phyloP scores from a whole-genome alignment of 2,888 invertebrate genomes.

The Apodemia hepburni region DNA sequence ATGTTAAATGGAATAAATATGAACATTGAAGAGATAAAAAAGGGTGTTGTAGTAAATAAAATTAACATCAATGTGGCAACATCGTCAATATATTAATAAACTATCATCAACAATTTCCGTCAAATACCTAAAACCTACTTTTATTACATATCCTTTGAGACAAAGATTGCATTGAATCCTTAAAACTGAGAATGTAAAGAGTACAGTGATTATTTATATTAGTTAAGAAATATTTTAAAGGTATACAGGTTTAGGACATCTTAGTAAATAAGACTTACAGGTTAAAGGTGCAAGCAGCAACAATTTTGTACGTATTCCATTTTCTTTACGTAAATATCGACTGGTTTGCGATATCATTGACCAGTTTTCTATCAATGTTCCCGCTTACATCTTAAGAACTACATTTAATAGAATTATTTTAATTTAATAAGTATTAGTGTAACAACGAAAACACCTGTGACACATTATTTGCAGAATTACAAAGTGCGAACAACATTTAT shows the following conservation, averaged over 20 bases:
- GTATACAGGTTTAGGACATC: constrained; percentile 61
- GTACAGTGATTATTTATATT: constrained; percentile 61
- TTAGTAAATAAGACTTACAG: constrained; percentile 51
- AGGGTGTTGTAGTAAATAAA: constrained; percentile 64
- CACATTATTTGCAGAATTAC: constrained; percentile 56
- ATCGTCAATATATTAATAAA: constrained; percentile 71
- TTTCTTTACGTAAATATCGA: not conserved
- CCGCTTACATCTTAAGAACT: constrained; percentile 57
- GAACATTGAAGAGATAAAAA: constrained; percentile 44
- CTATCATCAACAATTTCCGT: constrained; percentile 37
- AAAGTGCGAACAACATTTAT: constrained; percentile 59
- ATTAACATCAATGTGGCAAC: constrained; percentile 68
- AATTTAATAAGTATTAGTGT: constrained; percentile 47
- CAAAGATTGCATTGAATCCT: constrained; percentile 78
- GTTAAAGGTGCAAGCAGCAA: constrained; percentile 70
- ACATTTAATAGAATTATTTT: constrained; percentile 55
- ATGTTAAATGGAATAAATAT: constrained; percentile 57
- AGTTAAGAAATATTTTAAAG: constrained; percentile 61
- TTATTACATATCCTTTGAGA: constrained; percentile 55
- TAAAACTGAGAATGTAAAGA: constrained; percentile 56
- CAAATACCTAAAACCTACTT: constrained; percentile 46
- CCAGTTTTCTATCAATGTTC: constrained; percentile 50
- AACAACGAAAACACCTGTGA: constrained; percentile 66
- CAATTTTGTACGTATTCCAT: constrained; percentile 19
- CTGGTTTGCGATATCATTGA: not conserved